A percentile compares a stretch with the other conserved stretches of the same genome.
Conservation (phyloP, 2,113 vertebrate species). For the Aldabrachelys gigantea region DNA sequence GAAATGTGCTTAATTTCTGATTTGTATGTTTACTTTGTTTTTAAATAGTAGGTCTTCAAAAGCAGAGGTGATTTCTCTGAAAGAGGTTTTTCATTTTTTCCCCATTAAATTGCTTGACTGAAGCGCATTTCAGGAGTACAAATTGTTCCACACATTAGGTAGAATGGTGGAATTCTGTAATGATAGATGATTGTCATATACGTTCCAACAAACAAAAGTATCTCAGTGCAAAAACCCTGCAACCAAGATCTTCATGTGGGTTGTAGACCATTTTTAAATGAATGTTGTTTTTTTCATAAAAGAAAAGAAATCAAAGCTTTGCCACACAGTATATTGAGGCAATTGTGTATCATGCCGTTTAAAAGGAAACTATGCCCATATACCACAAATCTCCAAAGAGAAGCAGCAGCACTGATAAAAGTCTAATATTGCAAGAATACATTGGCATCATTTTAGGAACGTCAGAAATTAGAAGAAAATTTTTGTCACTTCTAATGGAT, state of each 20-base stretch:
- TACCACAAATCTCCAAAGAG: neutral
- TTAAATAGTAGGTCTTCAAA: constrained; percentile 22
- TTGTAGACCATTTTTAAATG: neutral
- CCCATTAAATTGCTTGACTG: neutral
- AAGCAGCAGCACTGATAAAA: constrained; percentile 30
- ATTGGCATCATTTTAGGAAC: neutral
- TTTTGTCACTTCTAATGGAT: neutral
- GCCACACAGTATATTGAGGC: neutral
- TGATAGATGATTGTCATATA: neutral
- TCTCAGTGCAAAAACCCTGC: neutral
- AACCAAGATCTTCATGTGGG: neutral
- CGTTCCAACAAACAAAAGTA: constrained; percentile 1
- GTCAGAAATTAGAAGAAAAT: constrained; percentile 11
- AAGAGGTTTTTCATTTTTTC: constrained; percentile 20
- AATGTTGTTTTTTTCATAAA: constrained; percentile 2
- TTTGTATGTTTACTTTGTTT: neutral
- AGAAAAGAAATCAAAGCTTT: constrained; percentile 26
- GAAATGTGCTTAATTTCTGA: neutral
- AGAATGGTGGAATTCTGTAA: neutral
- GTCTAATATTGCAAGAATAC: constrained; percentile 10
- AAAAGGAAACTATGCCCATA: constrained; percentile 9
- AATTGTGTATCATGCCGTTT: neutral
- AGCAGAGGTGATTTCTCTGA: neutral
- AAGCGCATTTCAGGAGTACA: neutral
- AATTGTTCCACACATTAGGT: neutral